Evolutionary conservation across 2,888 invertebrate species (phyloP).

Genomic region (Morpho achilles): DNA sequence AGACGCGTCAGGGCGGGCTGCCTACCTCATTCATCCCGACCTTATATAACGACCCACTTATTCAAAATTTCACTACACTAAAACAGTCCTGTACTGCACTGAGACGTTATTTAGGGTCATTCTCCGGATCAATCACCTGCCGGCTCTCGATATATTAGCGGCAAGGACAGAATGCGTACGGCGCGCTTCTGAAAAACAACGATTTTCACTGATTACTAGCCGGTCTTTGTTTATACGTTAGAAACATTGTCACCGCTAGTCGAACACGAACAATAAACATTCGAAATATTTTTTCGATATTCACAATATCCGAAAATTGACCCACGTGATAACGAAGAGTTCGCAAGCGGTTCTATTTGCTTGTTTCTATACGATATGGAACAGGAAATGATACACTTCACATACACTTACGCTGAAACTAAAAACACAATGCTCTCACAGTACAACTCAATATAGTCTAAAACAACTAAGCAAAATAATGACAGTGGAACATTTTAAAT

Average conservation of each 20-base stretch:
- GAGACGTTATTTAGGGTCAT: conserved; percentile 42
- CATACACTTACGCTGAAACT: conserved; percentile 44
- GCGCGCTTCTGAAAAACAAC: conserved; percentile 71
- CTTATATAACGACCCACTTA: conserved; percentile 63
- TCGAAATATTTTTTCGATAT: conserved; percentile 36
- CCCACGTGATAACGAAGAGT: conserved; percentile 78
- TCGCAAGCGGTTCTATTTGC: conserved; percentile 68
- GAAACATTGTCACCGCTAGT: conserved; percentile 31
- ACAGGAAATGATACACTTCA: conserved; percentile 73
- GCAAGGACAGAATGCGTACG: conserved; percentile 45
- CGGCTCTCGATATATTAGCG: conserved; percentile 50
- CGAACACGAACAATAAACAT: conserved; percentile 30
- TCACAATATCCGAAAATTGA: conserved; percentile 64
- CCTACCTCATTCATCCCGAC: conserved; percentile 52
- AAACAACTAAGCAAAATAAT: conserved; percentile 32
- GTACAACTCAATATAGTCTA: conserved; percentile 20
- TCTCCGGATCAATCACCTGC: conserved; percentile 54
- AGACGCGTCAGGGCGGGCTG: conserved; percentile 62
- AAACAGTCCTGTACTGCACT: conserved; percentile 54
- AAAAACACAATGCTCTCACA: conserved; percentile 28
- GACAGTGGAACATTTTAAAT: conserved; percentile 49
- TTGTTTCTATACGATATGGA: conserved; percentile 66
- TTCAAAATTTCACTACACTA: conserved; percentile 48
- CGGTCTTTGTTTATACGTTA: conserved; percentile 50
- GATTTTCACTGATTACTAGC: conserved; percentile 57